Conservation (phyloP, 2,888 invertebrate genomes). For the Craniophora ligustri region DNA sequence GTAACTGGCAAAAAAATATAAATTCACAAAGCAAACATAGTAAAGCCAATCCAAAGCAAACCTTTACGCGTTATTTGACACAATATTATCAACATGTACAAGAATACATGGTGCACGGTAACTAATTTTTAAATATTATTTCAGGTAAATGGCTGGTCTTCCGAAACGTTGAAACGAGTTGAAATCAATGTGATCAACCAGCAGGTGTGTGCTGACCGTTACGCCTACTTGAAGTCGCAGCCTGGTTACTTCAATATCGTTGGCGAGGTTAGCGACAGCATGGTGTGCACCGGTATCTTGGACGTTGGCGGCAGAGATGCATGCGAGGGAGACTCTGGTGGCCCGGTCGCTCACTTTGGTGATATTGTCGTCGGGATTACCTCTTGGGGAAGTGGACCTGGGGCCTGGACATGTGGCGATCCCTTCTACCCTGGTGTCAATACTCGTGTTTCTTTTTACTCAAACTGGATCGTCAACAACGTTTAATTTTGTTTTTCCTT, state of each 20-base stretch:
- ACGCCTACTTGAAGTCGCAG: constrained; percentile 51
- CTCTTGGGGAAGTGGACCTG: too few species aligned
- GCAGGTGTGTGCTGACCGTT: constrained; percentile 60
- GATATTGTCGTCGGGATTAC: constrained; percentile 78
- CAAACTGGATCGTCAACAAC: constrained; percentile 67
- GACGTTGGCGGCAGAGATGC: constrained; percentile 67
- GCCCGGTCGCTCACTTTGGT: constrained; percentile 75
- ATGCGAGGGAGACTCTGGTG: constrained; percentile 87
- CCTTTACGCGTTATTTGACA: too few species aligned
- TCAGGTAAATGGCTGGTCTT: constrained; percentile 1
- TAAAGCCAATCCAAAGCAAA: too few species aligned
- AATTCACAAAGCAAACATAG: too few species aligned
- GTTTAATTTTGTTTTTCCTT: too few species aligned
- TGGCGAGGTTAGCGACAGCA: constrained; percentile 53
- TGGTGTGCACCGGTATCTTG: constrained; percentile 70
- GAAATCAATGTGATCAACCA: constrained; percentile 63
- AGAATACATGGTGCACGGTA: too few species aligned
- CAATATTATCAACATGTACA: too few species aligned
- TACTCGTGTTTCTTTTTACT: constrained; percentile 73
- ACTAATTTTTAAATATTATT: too few species aligned
- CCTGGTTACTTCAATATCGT: constrained; percentile 26
- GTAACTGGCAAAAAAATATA: too few species aligned
- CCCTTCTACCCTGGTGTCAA: constrained; percentile 84
- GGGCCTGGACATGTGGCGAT: constrained; percentile 79
- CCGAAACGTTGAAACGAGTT: constrained; percentile 43